Evolutionary conservation across 2,888 invertebrate species (phyloP), one percentile per base, ranked within the genome.

Genomic region (Callimorpha dominula): DNA sequence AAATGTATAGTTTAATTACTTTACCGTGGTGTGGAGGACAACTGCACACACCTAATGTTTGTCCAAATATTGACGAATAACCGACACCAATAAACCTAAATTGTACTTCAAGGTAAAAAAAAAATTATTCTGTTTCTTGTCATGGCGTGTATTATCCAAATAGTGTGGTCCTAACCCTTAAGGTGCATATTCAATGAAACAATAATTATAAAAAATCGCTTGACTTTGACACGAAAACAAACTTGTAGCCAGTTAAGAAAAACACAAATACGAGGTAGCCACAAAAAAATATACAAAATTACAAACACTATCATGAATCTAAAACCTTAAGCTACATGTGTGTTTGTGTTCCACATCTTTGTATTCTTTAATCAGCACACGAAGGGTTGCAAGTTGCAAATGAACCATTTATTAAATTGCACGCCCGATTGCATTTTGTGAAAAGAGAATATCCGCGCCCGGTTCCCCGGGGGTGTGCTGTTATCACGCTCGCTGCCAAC

Each of bases 381-480:
- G 79, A 83, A 84, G 85, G 86, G 86, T 83, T 85, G 80, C 71
- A 84, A 85, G 86, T 83, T 85, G 80, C 71, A 84, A 85, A 85
- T 80, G 79, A 84, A 84, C 80, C 78, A 83, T 85, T 85, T 86
- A 86, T 86, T 86, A 86, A 86, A 88, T 88, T 87, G 85, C 79
- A 76, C 70, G 69, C 76, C 78, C 73, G 76, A 86, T 80, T 79
- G 79, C 81, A 81, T 81, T 80, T 78, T 84, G 72, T 80, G 73
- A 78, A 73, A 80, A 74, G 82, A 78, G 72, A 81, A 78, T 80
- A 83, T 79, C 68, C 73, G 71, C 73, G 77, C 75, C 75, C 78
- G 65, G 75, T 70, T 57, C 75, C 86, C 81, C 68, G 8, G 73
- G 84, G 86, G 79, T 65, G 76, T 67, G 63, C 68, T 79, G 81